A percentile compares a stretch with the other conserved stretches of the same genome.
phyloP scores from a whole-genome alignment of 2,888 invertebrate species.

The Diachrysia chrysitis region DNA sequence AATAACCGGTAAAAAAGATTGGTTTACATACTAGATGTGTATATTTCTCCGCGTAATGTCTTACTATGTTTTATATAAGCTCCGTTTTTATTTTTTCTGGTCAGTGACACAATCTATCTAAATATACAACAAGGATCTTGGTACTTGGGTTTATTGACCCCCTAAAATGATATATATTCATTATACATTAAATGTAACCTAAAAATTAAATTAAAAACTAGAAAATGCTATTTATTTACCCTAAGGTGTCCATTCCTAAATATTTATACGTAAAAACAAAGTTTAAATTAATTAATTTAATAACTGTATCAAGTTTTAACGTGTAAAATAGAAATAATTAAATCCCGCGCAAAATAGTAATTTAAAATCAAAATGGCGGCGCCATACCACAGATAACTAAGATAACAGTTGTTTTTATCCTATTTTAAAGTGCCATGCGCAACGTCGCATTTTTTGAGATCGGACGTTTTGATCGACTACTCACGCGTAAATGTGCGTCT shows the following conservation, averaged over 20 bases:
- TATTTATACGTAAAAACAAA: slow-evolving; percentile 11
- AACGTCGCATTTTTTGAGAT: slow-evolving; percentile 40
- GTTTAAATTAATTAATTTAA: slow-evolving; percentile 1
- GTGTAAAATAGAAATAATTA: neutral
- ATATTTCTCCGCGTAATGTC: no score
- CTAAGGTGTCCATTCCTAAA: neutral
- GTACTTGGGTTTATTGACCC: slow-evolving; percentile 8
- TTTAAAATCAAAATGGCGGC: slow-evolving; percentile 30
- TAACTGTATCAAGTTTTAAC: slow-evolving; percentile 9
- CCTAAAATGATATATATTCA: slow-evolving; percentile 24
- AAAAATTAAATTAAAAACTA: slow-evolving; percentile 42
- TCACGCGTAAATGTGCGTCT: slow-evolving; percentile 26
- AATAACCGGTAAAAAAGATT: no score
- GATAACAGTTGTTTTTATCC: no score
- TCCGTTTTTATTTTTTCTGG: no score
- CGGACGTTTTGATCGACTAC: slow-evolving; percentile 45
- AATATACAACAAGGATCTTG: slow-evolving; percentile 25
- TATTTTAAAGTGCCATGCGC: slow-evolving; percentile 5
- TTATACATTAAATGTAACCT: slow-evolving; percentile 17
- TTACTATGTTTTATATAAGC: no score
- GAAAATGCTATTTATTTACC: slow-evolving; percentile 48
- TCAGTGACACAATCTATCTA: neutral
- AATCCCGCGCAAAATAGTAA: neutral
- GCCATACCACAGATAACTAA: neutral
- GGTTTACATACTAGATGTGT: no score